These are phyloP conservation scores for Agonum fuliginosum DNA, from an alignment of 2,888 invertebrate species.

Conservation along the genomic window DNA sequence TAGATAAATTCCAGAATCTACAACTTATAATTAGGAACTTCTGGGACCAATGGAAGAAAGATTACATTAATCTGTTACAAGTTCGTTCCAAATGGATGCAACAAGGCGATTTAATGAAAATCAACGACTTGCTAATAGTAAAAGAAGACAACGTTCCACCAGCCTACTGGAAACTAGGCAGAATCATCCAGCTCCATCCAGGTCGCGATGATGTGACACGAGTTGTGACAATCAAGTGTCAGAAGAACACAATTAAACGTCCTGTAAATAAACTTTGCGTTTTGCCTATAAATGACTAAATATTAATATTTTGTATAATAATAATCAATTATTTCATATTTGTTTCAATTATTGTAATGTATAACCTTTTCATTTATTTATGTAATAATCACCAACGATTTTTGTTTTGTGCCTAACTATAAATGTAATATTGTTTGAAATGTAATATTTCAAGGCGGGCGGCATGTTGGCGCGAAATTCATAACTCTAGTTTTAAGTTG, in stretches of 20 bases:
- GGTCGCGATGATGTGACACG: neutral
- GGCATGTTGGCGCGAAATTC: neutral
- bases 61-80: neutral
- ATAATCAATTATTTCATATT: neutral
- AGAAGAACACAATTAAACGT: neutral
- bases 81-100: neutral
- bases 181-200: neutral
- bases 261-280: neutral
- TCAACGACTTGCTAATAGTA: neutral
- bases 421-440: neutral
- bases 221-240: neutral
- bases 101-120: neutral
- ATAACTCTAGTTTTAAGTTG: too few species aligned
- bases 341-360: neutral
- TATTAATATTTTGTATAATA: too few species aligned
- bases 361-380: neutral
- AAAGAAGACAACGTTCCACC: neutral
- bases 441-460: conserved; percentile 3
- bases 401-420: too few species aligned
- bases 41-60: neutral
- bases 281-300: neutral
- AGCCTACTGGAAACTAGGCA: neutral
- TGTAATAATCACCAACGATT: too few species aligned
- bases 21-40: neutral
- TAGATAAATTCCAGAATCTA: neutral